Base-by-base conservation (phyloP, 1,140 invertebrate species). In the Archegozetes longisetosus region DNA sequence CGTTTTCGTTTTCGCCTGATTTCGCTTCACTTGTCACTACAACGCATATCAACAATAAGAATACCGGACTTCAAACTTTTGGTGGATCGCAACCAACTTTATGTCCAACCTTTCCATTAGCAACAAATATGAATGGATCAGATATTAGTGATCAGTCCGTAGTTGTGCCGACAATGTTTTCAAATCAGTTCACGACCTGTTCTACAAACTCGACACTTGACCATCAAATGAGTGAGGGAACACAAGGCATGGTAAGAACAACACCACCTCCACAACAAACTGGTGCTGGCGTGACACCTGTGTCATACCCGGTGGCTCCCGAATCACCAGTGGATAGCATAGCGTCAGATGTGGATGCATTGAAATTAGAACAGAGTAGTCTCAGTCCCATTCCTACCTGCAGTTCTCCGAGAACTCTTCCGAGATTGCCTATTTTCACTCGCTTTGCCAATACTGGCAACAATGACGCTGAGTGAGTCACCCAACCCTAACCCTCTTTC, bases 381-480 rank as follows among this genome's bases (percentile, higher is more conserved):
- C 49, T 9, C 27, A 25, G 56, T 0, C 20, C 40, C 2, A 27
- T 60, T 1, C 53, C 61, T 32, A 53, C 56, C 12, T n/a, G n/a
- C n/a, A n/a, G n/a, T n/a, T n/a, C n/a, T n/a, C 61, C 47, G 24
- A 28, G 50, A 25, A 60, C 48, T 32, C 9, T 54, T 40, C 47
- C 62, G 2, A 55, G 60, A 25, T 53, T 63, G 22, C 60, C 61
- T n/a, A 65, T 63, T 24, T 63, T 63, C 53, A 58, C 59, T 24
- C 22, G 26, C 25, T 53, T 63, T n/a, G 24, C 61, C 14, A 49
- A 52, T 25, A 60, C 28, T 32, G 55, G 12, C 26, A 20, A 17
- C 32, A 9, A 6, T 40, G 32, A 40, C 17, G 32, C n/a, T n/a
- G n/a, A n/a, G n/a, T n/a, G n/a, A n/a, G n/a, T n/a, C n/a, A n/a